These are phyloP conservation scores for Sweltsa coloradensis DNA, from an alignment of 1,140 invertebrate species.

Conservation along the genomic window DNA sequence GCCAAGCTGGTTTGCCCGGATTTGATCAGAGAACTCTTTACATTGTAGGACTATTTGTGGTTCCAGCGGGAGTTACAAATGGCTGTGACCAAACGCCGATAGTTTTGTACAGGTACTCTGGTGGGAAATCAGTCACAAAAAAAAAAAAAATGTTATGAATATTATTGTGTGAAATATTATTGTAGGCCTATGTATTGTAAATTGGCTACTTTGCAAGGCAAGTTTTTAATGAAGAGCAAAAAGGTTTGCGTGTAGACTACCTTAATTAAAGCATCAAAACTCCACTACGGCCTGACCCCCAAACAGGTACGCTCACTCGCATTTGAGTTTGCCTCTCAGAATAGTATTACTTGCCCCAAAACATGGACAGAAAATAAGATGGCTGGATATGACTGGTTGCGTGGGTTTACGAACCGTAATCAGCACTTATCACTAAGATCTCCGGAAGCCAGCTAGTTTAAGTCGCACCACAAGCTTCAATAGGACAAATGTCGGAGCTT, in stretches of 20 bases:
- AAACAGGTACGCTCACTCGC: constrained; percentile 9
- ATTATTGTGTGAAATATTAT: too few relatives aligned
- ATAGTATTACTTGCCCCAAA: constrained; percentile 10
- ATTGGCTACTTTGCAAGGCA: too few relatives aligned
- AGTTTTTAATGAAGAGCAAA: constrained; percentile 2
- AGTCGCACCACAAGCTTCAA: background rate
- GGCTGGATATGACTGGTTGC: constrained; percentile 28
- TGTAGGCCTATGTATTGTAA: too few relatives aligned
- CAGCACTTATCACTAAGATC: constrained; percentile 25
- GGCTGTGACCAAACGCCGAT: too few relatives aligned
- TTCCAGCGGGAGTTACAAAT: too few relatives aligned
- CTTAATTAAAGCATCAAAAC: constrained; percentile 1
- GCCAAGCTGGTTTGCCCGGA: too few relatives aligned
- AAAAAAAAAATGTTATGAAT: too few relatives aligned
- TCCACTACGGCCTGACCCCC: background rate
- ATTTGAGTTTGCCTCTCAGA: constrained; percentile 12
- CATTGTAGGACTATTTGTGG: too few relatives aligned
- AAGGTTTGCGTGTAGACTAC: background rate
- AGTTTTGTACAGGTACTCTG: too few relatives aligned
- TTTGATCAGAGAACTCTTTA: too few relatives aligned
- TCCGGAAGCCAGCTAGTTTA: constrained; percentile 23
- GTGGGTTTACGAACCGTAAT: constrained; percentile 28
- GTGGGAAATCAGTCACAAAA: too few relatives aligned
- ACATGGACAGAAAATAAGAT: constrained; percentile 16
- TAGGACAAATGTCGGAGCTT: background rate